Conservation (phyloP, 1,140 invertebrate genomes). For the Zophobas morio region DNA sequence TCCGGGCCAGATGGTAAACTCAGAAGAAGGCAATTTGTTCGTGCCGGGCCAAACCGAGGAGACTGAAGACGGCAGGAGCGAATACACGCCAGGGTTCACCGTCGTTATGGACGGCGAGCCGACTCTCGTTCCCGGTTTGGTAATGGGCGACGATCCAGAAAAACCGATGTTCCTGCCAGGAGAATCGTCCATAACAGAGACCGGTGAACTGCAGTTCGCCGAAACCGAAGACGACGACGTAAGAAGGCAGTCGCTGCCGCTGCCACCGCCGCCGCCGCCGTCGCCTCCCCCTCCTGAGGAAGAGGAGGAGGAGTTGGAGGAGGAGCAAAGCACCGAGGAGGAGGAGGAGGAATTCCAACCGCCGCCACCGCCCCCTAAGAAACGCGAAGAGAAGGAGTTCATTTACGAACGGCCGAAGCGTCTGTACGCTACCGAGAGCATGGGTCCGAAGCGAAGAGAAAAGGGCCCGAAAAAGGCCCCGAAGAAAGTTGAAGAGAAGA, state of each 20-base stretch:
- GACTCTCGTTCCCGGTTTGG: constrained; percentile 73
- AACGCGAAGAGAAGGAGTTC: constrained; percentile 60
- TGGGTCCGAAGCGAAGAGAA: constrained; percentile 62
- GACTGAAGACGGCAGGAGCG: constrained; percentile 73
- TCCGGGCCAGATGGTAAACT: constrained; percentile 78
- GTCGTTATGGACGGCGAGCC: constrained; percentile 78
- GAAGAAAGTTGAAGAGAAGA: constrained; percentile 25
- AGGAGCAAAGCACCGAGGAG: constrained; percentile 62
- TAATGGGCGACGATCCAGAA: constrained; percentile 66
- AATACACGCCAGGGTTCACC: constrained; percentile 82
- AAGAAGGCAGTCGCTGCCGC: constrained; percentile 45
- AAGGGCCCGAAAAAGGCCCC: constrained; percentile 41
- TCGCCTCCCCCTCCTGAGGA: constrained; percentile 54
- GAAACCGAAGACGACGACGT: constrained; percentile 64
- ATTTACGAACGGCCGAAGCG: constrained; percentile 64
- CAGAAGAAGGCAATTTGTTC: constrained; percentile 77
- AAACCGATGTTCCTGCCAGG: constrained; percentile 73
- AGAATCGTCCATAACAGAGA: constrained; percentile 70
- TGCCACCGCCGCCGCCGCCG: constrained; percentile 45
- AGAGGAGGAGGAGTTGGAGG: constrained; percentile 60
- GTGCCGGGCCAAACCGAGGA: constrained; percentile 81
- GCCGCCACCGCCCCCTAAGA: constrained; percentile 58
- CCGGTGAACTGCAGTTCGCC: constrained; percentile 69
- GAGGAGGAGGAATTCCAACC: constrained; percentile 57
- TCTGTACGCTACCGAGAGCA: constrained; percentile 54